Evolutionary conservation across 1,140 invertebrate genomes (phyloP).

Genomic region (Zaprionus davidi): DNA sequence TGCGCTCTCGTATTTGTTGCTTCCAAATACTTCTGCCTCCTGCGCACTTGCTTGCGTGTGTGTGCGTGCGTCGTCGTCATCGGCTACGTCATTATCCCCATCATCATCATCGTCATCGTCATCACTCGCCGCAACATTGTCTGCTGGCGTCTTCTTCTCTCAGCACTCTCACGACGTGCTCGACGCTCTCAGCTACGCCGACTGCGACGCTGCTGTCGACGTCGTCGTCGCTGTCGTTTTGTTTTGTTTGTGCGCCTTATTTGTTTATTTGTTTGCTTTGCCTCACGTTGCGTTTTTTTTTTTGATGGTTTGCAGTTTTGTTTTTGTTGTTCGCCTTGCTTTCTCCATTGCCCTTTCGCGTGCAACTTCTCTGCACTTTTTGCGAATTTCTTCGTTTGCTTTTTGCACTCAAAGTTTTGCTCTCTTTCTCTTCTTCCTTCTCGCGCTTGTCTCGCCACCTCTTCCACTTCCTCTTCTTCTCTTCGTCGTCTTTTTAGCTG

Average conservation of each 20-base stretch:
- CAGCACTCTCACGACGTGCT: conserved; percentile 29
- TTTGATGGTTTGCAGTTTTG: conserved; percentile 23
- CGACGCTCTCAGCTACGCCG: conserved; percentile 37
- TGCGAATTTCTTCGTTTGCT: conserved; percentile 65
- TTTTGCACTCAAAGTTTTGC: conserved; percentile 71
- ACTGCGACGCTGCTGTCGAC: conserved; percentile 1
- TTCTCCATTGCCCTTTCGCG: conserved; percentile 45
- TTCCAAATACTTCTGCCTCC: conserved; percentile 74
- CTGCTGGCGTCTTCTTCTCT: conserved; percentile 67
- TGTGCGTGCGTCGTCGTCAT: conserved; percentile 24
- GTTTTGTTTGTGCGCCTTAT: conserved; percentile 59
- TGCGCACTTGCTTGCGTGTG: conserved; percentile 62
- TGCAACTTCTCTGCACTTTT: conserved; percentile 26
- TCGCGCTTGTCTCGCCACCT: background rate
- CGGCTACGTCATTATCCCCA: conserved; percentile 15
- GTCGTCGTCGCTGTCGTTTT: conserved; percentile 31
- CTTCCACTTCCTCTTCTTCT: conserved; percentile 19
- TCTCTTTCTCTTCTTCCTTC: conserved; percentile 10
- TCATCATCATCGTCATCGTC: conserved; percentile 4
- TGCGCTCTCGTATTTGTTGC: conserved; percentile 59
- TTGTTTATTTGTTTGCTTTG: conserved; percentile 76
- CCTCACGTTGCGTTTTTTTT: conserved; percentile 44
- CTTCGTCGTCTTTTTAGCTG: conserved; percentile 41
- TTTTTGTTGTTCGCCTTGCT: conserved; percentile 36
- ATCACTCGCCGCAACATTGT: conserved; percentile 38